Conservation (phyloP, 2,113 vertebrate genomes). For the Ellobius talpinus region DNA sequence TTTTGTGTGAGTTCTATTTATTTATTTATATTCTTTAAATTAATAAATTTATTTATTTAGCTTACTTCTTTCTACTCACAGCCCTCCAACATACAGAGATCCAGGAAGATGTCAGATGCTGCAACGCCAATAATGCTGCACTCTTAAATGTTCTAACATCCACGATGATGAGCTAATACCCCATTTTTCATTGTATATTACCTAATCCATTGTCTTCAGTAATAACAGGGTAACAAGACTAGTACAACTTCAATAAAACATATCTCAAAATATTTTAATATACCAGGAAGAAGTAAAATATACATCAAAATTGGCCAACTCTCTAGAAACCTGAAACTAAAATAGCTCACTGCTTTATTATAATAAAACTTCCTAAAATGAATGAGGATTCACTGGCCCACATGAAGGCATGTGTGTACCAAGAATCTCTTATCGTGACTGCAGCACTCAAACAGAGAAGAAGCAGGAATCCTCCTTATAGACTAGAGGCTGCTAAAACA, state of each 20-base stretch:
- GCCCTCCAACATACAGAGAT: background rate
- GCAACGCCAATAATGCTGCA: background rate
- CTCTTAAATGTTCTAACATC: background rate
- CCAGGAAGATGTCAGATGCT: background rate
- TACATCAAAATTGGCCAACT: background rate
- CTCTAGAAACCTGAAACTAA: background rate
- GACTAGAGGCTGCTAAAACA: background rate
- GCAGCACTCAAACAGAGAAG: background rate
- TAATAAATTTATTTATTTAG: too few relatives aligned
- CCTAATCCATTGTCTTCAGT: background rate
- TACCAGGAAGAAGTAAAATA: background rate
- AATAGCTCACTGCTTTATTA: background rate
- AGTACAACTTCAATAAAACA: background rate
- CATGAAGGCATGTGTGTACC: background rate
- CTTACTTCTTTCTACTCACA: background rate
- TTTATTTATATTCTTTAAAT: too few relatives aligned
- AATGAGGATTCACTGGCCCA: background rate
- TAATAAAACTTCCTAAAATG: background rate
- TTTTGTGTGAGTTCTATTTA: background rate
- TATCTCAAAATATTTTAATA: background rate
- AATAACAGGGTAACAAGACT: background rate
- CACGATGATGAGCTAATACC: background rate
- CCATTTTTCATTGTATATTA: too few relatives aligned
- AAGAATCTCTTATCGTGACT: background rate
- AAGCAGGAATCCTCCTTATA: background rate